A percentile compares a stretch with the other conserved stretches of the same genome.
phyloP scores from a whole-genome alignment of 2,888 invertebrate genomes.

The Pasiphila rectangulata region DNA sequence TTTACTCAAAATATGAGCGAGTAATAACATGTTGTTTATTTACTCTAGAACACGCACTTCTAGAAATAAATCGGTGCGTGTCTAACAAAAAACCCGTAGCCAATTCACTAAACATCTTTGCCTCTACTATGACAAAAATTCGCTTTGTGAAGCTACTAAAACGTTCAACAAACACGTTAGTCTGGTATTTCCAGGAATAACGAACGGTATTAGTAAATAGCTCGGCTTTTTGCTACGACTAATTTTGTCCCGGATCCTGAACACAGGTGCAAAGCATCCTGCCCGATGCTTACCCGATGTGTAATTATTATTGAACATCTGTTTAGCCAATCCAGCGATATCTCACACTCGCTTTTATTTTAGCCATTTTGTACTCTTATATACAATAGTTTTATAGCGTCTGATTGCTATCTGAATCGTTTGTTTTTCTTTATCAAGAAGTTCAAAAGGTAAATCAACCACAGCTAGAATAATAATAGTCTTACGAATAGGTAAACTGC shows the following conservation, averaged over 20 bases:
- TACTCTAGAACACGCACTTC: too few relatives aligned
- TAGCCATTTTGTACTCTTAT: not conserved
- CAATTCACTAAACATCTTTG: too few relatives aligned
- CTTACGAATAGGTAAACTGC: not conserved
- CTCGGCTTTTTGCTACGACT: slow-evolving; percentile 57
- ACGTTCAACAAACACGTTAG: slow-evolving; percentile 5
- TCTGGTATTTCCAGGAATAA: slow-evolving; percentile 19
- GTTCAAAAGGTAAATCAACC: too few relatives aligned
- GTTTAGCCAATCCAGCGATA: slow-evolving; percentile 35
- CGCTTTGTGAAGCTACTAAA: not conserved
- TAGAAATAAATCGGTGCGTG: too few relatives aligned
- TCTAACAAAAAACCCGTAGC: too few relatives aligned
- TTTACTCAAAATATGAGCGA: too few relatives aligned
- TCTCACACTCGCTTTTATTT: slow-evolving; percentile 14
- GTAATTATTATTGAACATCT: slow-evolving; percentile 66
- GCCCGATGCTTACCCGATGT: slow-evolving; percentile 55
- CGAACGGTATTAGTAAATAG: slow-evolving; percentile 32
- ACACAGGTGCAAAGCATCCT: slow-evolving; percentile 76
- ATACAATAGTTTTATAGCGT: not conserved
- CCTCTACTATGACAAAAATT: too few relatives aligned
- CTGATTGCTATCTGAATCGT: not conserved
- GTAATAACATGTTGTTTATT: too few relatives aligned
- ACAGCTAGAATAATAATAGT: not conserved
- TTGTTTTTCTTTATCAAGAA: not conserved
- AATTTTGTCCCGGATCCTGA: slow-evolving; percentile 50